phyloP scores from a whole-genome alignment of 2,113 vertebrate species.

The Apus apus region DNA sequence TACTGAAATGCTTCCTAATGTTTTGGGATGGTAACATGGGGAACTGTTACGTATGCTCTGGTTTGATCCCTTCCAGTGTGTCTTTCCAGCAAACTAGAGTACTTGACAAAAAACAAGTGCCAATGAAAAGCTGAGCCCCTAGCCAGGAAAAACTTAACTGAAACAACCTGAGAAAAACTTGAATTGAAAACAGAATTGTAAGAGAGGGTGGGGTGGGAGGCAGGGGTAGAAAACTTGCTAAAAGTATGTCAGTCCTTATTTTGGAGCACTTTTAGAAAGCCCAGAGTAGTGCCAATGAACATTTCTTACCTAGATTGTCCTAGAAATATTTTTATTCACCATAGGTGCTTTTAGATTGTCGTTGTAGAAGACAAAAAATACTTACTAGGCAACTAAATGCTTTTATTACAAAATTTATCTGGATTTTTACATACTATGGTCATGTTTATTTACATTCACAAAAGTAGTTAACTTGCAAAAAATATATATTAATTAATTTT shows the following conservation, averaged over 20 bases:
- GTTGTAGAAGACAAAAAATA: not conserved
- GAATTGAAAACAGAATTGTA: not conserved
- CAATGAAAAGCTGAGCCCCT: not conserved
- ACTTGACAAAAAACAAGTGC: not conserved
- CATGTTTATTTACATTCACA: not conserved
- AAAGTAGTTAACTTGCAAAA: not conserved
- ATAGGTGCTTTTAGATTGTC: not conserved
- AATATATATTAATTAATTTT: fast-evolving
- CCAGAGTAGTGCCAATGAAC: not conserved
- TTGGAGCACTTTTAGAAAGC: not conserved
- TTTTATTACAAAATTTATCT: not conserved
- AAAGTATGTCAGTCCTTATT: not conserved
- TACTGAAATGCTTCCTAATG: not conserved
- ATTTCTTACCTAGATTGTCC: not conserved
- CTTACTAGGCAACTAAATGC: not conserved
- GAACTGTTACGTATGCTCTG: not conserved
- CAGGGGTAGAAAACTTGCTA: not conserved
- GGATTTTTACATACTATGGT: not conserved
- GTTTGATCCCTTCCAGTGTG: not conserved
- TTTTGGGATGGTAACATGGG: too few species aligned
- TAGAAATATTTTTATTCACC: not conserved
- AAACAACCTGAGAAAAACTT: not conserved
- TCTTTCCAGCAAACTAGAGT: not conserved
- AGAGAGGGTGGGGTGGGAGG: not conserved
- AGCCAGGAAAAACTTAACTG: not conserved